These are phyloP conservation scores for Trichacis sp. DNA, from an alignment of 2,888 invertebrate species.

Conservation along the genomic window DNA sequence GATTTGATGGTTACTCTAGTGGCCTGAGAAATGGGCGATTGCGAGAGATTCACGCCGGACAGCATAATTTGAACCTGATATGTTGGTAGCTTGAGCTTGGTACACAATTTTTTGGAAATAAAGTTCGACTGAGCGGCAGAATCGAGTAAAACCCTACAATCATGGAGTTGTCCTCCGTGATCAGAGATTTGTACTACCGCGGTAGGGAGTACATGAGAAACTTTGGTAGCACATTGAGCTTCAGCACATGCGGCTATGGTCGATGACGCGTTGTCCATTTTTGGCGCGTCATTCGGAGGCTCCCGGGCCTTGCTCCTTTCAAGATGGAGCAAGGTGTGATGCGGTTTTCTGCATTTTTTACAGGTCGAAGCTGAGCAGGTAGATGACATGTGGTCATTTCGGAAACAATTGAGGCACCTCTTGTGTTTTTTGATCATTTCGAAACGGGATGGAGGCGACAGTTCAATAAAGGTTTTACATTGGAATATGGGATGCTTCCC, in stretches of 20 bases:
- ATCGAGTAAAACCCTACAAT: constrained; percentile 14
- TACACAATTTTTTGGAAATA: background rate
- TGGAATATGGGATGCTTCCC: constrained; percentile 11
- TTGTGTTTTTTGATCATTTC: constrained; percentile 11
- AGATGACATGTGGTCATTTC: background rate
- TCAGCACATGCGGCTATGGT: too few species aligned
- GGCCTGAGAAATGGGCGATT: background rate
- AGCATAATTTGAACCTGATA: background rate
- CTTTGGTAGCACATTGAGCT: background rate
- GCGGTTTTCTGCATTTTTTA: constrained; percentile 4
- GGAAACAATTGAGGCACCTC: constrained; percentile 26
- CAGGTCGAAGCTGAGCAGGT: background rate
- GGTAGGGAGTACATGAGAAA: constrained; percentile 9
- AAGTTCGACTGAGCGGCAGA: constrained; percentile 10
- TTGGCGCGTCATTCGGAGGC: too few species aligned
- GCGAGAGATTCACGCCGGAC: background rate
- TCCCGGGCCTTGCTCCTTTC: background rate
- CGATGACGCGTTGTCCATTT: too few species aligned
- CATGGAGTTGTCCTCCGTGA: background rate
- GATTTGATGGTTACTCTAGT: constrained; percentile 3
- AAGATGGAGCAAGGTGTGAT: constrained; percentile 10
- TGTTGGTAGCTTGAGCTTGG: background rate
- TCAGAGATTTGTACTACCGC: constrained; percentile 13
- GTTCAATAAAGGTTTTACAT: constrained; percentile 17
- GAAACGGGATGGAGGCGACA: constrained; percentile 8